Evolutionary conservation across 2,113 vertebrate genomes (phyloP).

Genomic region (Pterocles orientalis): DNA sequence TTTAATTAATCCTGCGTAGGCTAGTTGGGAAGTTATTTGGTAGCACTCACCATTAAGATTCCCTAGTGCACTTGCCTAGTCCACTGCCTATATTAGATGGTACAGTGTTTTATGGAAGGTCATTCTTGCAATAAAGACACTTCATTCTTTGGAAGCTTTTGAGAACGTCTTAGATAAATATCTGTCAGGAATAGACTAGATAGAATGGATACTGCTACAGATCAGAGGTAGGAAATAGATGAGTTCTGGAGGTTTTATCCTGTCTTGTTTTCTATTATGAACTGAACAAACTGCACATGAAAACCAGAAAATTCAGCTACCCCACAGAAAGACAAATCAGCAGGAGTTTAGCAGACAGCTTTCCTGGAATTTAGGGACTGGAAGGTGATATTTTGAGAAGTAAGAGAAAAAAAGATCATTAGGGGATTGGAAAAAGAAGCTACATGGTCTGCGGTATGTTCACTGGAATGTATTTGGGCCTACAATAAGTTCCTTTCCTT

Average conservation of each 20-base stretch:
- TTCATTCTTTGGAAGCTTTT: background rate
- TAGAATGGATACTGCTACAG: background rate
- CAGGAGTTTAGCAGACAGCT: background rate
- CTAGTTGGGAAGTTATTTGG: background rate
- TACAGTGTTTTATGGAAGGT: background rate
- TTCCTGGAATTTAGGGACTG: background rate
- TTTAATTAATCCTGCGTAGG: background rate
- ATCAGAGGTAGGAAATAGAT: background rate
- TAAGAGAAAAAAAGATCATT: background rate
- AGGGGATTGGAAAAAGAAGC: background rate
- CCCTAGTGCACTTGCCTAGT: background rate
- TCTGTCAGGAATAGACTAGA: background rate
- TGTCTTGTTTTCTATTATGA: background rate
- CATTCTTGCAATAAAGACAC: background rate
- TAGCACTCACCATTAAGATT: background rate
- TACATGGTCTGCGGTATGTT: background rate
- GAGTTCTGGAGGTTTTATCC: background rate
- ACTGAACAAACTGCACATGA: background rate
- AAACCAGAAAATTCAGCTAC: background rate
- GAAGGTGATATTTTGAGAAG: background rate
- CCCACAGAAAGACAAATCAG: background rate
- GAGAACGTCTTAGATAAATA: background rate
- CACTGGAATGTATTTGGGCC: background rate
- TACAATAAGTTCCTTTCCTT: background rate
- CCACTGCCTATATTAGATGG: background rate